Conservation (phyloP, 2,888 invertebrate genomes). For the Cephus rjabovi region DNA sequence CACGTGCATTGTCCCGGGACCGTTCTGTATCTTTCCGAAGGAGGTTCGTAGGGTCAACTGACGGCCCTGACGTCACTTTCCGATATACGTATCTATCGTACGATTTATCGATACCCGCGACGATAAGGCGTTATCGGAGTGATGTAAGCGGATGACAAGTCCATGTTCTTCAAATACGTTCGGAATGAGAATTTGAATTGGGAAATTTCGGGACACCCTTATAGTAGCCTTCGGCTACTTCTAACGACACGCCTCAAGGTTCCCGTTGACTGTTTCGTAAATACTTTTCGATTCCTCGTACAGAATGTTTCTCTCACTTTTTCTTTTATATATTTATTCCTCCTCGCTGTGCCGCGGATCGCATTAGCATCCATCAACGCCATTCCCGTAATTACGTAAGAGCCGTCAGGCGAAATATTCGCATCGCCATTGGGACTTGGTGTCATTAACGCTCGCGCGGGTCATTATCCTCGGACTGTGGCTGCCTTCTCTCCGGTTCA, state of each 20-base stretch:
- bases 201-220: background rate
- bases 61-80: background rate
- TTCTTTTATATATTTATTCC: background rate
- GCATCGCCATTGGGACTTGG: background rate
- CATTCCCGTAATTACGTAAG: slow-evolving; percentile 1
- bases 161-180: background rate
- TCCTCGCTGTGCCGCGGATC: background rate
- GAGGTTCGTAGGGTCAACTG: background rate
- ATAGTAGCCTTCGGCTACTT: background rate
- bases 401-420: slow-evolving; percentile 4
- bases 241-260: background rate
- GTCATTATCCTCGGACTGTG: slow-evolving; percentile 4
- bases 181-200: background rate
- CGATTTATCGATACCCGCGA: background rate
- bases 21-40: background rate
- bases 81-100: background rate
- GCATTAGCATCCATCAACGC: slow-evolving; percentile 7
- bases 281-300: background rate
- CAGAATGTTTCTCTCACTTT: background rate
- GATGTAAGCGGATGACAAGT: background rate
- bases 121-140: background rate
- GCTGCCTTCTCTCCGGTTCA: background rate
- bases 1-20: background rate
- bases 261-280: background rate
- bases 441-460: slow-evolving; percentile 5